These are phyloP conservation scores for Labeo calbasu DNA, from an alignment of 2,797 vertebrate species.

Conservation along the genomic window DNA sequence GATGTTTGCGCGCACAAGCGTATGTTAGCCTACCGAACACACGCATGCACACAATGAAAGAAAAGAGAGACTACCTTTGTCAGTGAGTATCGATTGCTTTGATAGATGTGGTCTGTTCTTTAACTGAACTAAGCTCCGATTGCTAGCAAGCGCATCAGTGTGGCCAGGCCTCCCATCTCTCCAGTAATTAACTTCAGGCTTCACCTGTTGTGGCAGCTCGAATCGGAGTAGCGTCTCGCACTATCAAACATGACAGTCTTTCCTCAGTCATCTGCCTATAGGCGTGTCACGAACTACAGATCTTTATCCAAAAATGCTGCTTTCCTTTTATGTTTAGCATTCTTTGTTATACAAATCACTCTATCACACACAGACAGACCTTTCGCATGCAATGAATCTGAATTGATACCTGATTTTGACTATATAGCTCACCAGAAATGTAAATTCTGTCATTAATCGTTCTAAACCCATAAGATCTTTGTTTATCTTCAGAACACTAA, in stretches of 20 bases:
- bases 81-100: slow-evolving; percentile 60
- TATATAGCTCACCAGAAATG: no score
- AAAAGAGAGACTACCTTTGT: slow-evolving; percentile 50
- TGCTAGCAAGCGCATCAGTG: slow-evolving; percentile 46
- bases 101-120: slow-evolving; percentile 61
- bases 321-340: slow-evolving; percentile 3
- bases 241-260: slow-evolving; percentile 25
- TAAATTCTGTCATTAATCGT: no score
- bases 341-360: neutral
- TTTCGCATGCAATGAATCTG: neutral
- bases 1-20: neutral
- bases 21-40: slow-evolving; percentile 3
- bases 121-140: slow-evolving; percentile 53
- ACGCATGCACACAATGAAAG: slow-evolving; percentile 31
- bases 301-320: slow-evolving; percentile 25
- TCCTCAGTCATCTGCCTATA: slow-evolving; percentile 22
- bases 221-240: slow-evolving; percentile 5
- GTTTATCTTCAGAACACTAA: no score
- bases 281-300: slow-evolving; percentile 27
- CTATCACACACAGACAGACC: neutral
- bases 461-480: no score
- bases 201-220: slow-evolving; percentile 47
- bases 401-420: neutral
- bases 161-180: slow-evolving; percentile 18
- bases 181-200: slow-evolving; percentile 47